phyloP scores from a whole-genome alignment of 2,113 vertebrate genomes.

The Tachysurus vachellii region DNA sequence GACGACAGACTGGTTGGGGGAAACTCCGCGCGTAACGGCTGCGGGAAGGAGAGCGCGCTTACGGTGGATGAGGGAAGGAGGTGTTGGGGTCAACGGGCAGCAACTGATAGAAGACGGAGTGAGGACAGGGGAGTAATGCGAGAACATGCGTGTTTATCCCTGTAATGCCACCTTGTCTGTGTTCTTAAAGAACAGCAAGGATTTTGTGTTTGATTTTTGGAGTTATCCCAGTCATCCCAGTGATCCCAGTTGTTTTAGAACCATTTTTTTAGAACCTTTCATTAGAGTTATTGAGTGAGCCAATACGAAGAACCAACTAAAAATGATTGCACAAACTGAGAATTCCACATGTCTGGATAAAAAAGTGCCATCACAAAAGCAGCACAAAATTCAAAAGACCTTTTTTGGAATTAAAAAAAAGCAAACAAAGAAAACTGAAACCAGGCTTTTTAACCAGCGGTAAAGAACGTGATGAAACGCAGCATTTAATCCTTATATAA shows the following conservation, averaged over 20 bases:
- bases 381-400: not conserved
- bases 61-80: slow-evolving; percentile 8
- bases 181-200: not conserved
- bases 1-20: slow-evolving; percentile 54
- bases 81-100: slow-evolving; percentile 30
- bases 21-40: slow-evolving; percentile 46
- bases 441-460: not conserved
- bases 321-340: not conserved
- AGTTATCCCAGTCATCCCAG: not conserved
- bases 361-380: not conserved
- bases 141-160: slow-evolving; percentile 13
- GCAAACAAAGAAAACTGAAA: not conserved
- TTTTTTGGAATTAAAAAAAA: not conserved
- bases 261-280: not conserved
- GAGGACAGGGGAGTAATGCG: slow-evolving; percentile 14
- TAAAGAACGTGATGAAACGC: not conserved
- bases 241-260: not conserved
- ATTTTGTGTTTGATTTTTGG: not conserved
- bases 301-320: not conserved
- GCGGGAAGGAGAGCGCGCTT: slow-evolving; percentile 13
- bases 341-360: not conserved
- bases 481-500: too few relatives aligned
- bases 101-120: slow-evolving; percentile 26
- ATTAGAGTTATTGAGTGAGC: not conserved
- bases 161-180: not conserved